Conservation (phyloP, 2,113 vertebrate species). For the Phalacrocorax brasilianus region DNA sequence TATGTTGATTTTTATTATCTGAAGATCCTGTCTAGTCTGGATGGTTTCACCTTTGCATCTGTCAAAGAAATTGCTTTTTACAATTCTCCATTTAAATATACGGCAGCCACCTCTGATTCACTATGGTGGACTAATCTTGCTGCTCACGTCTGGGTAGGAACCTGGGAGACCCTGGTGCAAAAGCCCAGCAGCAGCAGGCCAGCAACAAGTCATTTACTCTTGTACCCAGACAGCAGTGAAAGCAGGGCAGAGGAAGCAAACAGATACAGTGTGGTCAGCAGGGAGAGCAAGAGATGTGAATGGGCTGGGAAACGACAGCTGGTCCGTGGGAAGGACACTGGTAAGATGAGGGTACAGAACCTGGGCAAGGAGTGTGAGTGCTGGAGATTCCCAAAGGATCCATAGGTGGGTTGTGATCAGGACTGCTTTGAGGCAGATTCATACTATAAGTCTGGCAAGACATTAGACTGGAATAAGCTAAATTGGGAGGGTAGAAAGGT, state of each 20-base stretch:
- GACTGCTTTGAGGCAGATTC: neutral
- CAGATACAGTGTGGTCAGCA: neutral
- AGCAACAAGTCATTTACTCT: neutral
- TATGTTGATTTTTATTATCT: neutral
- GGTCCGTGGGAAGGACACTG: neutral
- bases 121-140: neutral
- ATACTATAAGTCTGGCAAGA: neutral
- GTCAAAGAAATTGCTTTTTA: neutral
- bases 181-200: neutral
- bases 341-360: neutral
- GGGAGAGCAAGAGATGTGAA: neutral
- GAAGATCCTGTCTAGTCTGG: neutral
- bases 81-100: neutral
- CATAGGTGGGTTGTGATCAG: neutral
- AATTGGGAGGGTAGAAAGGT: neutral
- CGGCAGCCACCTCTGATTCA: neutral
- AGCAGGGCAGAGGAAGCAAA: neutral
- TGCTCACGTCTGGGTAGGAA: neutral
- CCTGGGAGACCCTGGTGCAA: fast-evolving
- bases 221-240: neutral
- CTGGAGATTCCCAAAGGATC: neutral
- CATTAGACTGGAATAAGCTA: neutral
- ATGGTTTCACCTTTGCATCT: neutral
- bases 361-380: neutral
- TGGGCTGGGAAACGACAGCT: neutral